phyloP scores from a whole-genome alignment of 2,797 vertebrate genomes.

The Alca torda region DNA sequence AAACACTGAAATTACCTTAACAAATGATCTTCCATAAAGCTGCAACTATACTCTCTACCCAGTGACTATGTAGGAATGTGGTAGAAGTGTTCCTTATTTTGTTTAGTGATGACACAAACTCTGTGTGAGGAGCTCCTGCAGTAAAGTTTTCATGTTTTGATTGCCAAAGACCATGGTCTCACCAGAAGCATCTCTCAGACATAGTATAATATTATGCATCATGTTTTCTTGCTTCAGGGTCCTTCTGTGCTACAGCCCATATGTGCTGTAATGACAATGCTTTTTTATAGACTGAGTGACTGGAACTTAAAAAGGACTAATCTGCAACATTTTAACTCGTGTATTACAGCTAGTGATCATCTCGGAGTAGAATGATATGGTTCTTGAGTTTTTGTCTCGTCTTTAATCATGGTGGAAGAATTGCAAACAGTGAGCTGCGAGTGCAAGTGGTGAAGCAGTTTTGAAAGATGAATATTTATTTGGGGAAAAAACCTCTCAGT shows the following conservation, averaged over 20 bases:
- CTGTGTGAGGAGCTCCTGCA: neutral
- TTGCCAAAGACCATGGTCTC: neutral
- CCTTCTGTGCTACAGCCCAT: neutral
- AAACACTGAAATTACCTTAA: neutral
- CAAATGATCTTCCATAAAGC: neutral
- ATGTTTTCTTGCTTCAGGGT: neutral
- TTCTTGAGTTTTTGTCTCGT: neutral
- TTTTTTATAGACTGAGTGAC: conserved; percentile 30
- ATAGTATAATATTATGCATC: neutral
- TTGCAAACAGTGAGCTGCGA: neutral
- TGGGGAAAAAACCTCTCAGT: neutral
- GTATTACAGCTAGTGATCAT: neutral
- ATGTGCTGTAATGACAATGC: conserved; percentile 6
- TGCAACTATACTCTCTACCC: neutral
- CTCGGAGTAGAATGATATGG: neutral
- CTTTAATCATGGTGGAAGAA: neutral
- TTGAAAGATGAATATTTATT: neutral
- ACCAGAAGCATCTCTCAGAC: conserved; percentile 9
- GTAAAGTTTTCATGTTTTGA: neutral
- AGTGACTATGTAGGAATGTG: neutral
- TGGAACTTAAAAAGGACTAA: neutral
- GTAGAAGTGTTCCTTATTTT: neutral
- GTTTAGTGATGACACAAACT: neutral
- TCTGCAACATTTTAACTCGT: neutral
- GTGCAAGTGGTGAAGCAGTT: neutral